Evolutionary conservation across 2,113 vertebrate genomes (phyloP), one percentile per base, ranked within the genome.

Genomic region (Halcyon malimbica): DNA sequence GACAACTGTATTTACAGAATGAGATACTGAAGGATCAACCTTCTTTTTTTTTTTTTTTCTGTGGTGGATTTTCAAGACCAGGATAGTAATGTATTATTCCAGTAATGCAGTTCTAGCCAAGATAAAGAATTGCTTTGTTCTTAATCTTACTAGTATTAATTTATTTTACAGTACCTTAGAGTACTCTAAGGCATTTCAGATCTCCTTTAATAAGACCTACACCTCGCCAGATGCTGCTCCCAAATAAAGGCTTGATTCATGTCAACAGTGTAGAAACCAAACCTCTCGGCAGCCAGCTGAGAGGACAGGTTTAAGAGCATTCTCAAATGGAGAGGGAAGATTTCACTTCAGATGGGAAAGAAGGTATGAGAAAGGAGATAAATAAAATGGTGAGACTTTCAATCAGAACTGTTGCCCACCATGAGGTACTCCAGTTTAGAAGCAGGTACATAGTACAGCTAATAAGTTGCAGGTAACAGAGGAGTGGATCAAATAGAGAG

Each of bases 91-190:
- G 24, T 41, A 69, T 87, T 90, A 94, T 92, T 88, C 5, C 41
- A 83, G 44, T 83, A 90, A 93, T 93, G 73, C 35, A 79, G 39
- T 35, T 89, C 70, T 69, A 94, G 48, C 26, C 5, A 15, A 93
- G 84, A 93, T 79, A 93, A 95, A 94, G 74, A 93, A 64, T 91
- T 94, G 57, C 44, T 95, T 94, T 90, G 89, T 68, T 91, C 74
- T 76, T 93, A 94, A 94, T 91, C 94, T 89, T 48, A 65, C n/a
- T 24, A 41, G 53, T 50, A 95, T 90, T 93, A 90, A 90, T 94
- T 94, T 90, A 92, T 96, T 95, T 96, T 83, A 89, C 42, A 89
- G 73, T 67, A 81, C 79, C 39, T 74, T 37, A 60, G 51, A 87
- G 51, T 25, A 93, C 41, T 63, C 35, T 5, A 80, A 80, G 14